Conservation (phyloP, 2,113 vertebrate genomes). For the Sorex fumeus region DNA sequence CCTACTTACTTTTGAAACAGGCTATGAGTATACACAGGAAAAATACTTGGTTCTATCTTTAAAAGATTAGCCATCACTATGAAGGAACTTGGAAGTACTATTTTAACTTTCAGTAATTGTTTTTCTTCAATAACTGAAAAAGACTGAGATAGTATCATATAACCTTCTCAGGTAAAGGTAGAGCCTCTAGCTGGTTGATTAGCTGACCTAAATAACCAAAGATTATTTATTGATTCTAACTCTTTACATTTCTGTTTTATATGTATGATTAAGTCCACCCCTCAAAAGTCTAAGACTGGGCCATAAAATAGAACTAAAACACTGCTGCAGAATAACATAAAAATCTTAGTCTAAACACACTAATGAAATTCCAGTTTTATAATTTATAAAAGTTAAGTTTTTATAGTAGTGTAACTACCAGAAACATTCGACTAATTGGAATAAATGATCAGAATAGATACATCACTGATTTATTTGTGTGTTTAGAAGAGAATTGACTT, state of each 20-base stretch:
- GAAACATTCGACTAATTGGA: conserved; percentile 41
- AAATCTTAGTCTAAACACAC: conserved; percentile 20
- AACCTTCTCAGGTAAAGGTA: background rate
- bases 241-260: conserved; percentile 16
- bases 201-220: background rate
- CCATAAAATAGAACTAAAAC: conserved; percentile 14
- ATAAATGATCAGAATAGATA: conserved; percentile 9
- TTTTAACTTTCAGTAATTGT: background rate
- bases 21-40: background rate
- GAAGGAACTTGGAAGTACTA: background rate
- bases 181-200: background rate
- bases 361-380: background rate
- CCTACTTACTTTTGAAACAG: conserved; percentile 23
- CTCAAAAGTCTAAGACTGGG: background rate
- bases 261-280: background rate
- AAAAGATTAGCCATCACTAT: background rate
- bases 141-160: background rate
- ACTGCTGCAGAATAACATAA: background rate
- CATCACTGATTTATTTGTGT: conserved; percentile 39
- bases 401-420: conserved; percentile 42
- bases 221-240: background rate
- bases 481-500: conserved; percentile 21
- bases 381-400: conserved; percentile 15
- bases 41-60: background rate
- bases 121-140: conserved; percentile 2